Evolutionary conservation across 2,797 vertebrate species (phyloP).

Genomic region (Simalia tracyae): DNA sequence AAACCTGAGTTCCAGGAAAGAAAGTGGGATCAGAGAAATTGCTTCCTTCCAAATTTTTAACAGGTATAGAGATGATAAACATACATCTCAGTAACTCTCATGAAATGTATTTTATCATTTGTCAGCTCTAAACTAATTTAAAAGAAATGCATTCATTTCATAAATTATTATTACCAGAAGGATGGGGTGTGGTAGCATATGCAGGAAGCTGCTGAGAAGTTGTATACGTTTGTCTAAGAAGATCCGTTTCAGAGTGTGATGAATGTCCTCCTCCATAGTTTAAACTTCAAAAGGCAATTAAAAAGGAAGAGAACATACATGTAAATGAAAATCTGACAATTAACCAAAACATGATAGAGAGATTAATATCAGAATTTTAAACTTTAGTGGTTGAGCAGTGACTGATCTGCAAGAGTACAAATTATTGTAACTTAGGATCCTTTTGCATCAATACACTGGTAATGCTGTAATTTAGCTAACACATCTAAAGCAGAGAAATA

Average conservation of each 20-base stretch:
- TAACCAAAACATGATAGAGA: constrained; percentile 12
- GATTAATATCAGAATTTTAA: neutral
- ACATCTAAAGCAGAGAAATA: constrained; percentile 25
- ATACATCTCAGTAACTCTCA: neutral
- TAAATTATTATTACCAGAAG: constrained; percentile 79
- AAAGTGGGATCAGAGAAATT: neutral
- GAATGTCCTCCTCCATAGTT: constrained; percentile 90
- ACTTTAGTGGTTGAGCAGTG: neutral
- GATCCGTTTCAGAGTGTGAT: constrained; percentile 88
- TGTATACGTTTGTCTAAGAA: constrained; percentile 88
- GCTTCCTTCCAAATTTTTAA: neutral
- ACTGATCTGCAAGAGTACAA: neutral
- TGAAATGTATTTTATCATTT: neutral
- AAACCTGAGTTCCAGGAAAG: neutral
- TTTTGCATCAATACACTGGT: neutral
- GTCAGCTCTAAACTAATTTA: neutral
- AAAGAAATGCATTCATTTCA: constrained; percentile 20
- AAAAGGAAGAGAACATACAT: neutral
- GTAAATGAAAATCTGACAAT: constrained; percentile 22
- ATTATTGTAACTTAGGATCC: neutral
- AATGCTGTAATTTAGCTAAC: neutral
- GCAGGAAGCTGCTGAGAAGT: constrained; percentile 89
- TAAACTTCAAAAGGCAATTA: constrained; percentile 73
- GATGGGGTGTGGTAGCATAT: constrained; percentile 87
- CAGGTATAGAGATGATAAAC: neutral